Percentiles rank a stretch among this genome's conserved stretches.
Conservation (phyloP, 1,140 invertebrate species). For the Penaeus japonicus region DNA sequence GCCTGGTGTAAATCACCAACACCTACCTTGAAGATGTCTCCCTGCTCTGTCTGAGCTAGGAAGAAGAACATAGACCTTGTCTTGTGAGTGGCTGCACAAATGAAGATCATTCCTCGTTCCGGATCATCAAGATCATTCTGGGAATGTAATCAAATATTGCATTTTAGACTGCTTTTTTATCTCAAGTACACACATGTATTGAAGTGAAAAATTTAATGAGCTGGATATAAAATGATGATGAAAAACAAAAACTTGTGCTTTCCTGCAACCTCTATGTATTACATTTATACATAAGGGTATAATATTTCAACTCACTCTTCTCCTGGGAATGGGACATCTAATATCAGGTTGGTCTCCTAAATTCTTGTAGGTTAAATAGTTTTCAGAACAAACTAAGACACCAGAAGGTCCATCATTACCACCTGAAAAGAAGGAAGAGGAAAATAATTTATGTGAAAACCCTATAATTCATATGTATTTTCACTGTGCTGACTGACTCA, state of each 20-base stretch:
- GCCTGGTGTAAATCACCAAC: neutral
- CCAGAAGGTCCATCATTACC: slow-evolving; percentile 98
- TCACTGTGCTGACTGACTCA: no score
- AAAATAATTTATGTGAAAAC: slow-evolving; percentile 32
- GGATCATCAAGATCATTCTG: slow-evolving; percentile 99
- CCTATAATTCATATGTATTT: no score
- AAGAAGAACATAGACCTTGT: slow-evolving; percentile 99
- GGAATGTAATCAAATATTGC: slow-evolving; percentile 53
- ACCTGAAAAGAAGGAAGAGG: slow-evolving; percentile 66
- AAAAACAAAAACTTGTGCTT: no score
- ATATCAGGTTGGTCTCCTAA: slow-evolving; percentile 99
- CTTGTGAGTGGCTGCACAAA: slow-evolving; percentile 98
- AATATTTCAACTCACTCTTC: slow-evolving; percentile 71
- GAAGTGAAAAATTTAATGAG: no score
- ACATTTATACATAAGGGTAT: neutral
- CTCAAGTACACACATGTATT: slow-evolving; percentile 21
- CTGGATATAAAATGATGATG: no score
- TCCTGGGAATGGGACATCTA: slow-evolving; percentile 94
- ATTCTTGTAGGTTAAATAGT: slow-evolving; percentile 99
- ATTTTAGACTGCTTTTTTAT: no score
- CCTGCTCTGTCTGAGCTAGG: slow-evolving; percentile 89
- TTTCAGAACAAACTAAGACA: slow-evolving; percentile 98
- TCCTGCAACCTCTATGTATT: neutral
- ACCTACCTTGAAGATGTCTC: slow-evolving; percentile 88
- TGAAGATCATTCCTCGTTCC: slow-evolving; percentile 98